phyloP scores from a whole-genome alignment of 2,888 invertebrate species.

The Zaprionus obscuricornis region DNA sequence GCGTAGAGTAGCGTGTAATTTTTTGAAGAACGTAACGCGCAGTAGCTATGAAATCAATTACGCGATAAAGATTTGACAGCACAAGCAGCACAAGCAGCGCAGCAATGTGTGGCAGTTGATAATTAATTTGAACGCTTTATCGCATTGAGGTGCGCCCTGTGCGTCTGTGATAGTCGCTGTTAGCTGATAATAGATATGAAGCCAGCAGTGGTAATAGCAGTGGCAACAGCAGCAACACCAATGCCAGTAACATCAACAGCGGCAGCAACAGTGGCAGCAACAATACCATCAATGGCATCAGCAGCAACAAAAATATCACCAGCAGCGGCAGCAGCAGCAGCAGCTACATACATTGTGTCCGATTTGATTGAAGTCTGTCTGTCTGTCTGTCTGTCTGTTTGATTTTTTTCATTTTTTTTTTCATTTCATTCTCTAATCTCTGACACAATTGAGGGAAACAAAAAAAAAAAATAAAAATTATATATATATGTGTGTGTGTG shows the following conservation, averaged over 20 bases:
- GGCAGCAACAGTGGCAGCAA: too few relatives aligned
- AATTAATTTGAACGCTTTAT: slow-evolving; percentile 80
- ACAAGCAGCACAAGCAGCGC: too few relatives aligned
- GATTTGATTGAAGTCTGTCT: slow-evolving; percentile 76
- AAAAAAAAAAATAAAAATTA: slow-evolving; percentile 25
- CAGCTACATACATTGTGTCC: slow-evolving; percentile 37
- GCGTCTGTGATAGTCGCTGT: slow-evolving; percentile 61
- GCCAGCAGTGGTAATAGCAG: slow-evolving; percentile 21
- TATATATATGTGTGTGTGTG: too few relatives aligned
- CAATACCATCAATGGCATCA: too few relatives aligned
- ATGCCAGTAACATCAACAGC: slow-evolving; percentile 16
- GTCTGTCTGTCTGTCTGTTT: too few relatives aligned
- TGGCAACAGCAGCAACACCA: slow-evolving; percentile 2
- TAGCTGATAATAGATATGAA: slow-evolving; percentile 55
- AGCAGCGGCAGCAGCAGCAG: slow-evolving; percentile 1
- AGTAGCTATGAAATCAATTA: slow-evolving; percentile 80
- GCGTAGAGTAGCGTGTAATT: too few relatives aligned
- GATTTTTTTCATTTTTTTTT: too few relatives aligned
- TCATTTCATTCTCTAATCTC: slow-evolving; percentile 52
- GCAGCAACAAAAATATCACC: slow-evolving; percentile 11
- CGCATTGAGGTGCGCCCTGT: slow-evolving; percentile 72
- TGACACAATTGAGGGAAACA: slow-evolving; percentile 70
- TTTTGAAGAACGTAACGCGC: slow-evolving; percentile 71
- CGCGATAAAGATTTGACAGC: slow-evolving; percentile 79
- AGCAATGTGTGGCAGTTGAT: slow-evolving; percentile 77